These are phyloP conservation scores for Montipora capitata DNA, from an alignment of 92 coral and sea anemone species.

Conservation along the genomic window DNA sequence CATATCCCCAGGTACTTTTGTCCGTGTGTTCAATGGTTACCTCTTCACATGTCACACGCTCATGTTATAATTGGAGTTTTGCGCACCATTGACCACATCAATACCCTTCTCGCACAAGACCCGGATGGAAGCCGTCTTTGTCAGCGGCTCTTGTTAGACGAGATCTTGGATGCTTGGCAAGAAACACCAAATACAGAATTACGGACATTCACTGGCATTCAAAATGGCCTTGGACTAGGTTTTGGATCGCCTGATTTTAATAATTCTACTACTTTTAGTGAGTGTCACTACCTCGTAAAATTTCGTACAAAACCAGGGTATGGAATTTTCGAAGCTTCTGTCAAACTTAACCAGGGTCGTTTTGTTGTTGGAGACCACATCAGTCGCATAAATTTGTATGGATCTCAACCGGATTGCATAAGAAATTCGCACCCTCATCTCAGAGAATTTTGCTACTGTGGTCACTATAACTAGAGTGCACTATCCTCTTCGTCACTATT, in stretches of 20 bases:
- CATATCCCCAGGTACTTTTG: conserved; percentile 81
- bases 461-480: background rate
- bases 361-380: conserved; percentile 60
- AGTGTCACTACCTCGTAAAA: conserved; percentile 72
- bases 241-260: conserved; percentile 66
- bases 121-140: conserved; percentile 39
- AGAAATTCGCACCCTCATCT: conserved; percentile 70
- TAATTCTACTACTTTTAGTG: background rate
- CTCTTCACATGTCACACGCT: conserved; percentile 47
- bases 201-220: conserved; percentile 64
- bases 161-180: conserved; percentile 74
- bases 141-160: conserved; percentile 45
- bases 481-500: background rate
- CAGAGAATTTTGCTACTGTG: conserved; percentile 73
- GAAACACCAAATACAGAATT: conserved; percentile 72
- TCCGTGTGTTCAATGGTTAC: conserved; percentile 76
- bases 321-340: conserved; percentile 75
- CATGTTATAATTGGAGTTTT: conserved; percentile 69
- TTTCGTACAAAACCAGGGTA: conserved; percentile 67
- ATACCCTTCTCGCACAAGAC: conserved; percentile 55
- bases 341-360: conserved; percentile 43
- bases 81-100: conserved; percentile 56
- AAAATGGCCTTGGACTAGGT: conserved; percentile 82
- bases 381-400: conserved; percentile 81
- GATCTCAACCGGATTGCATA: conserved; percentile 77